Evolutionary conservation across 2,888 invertebrate genomes (phyloP).

Genomic region (Platycheirus rosarum): DNA sequence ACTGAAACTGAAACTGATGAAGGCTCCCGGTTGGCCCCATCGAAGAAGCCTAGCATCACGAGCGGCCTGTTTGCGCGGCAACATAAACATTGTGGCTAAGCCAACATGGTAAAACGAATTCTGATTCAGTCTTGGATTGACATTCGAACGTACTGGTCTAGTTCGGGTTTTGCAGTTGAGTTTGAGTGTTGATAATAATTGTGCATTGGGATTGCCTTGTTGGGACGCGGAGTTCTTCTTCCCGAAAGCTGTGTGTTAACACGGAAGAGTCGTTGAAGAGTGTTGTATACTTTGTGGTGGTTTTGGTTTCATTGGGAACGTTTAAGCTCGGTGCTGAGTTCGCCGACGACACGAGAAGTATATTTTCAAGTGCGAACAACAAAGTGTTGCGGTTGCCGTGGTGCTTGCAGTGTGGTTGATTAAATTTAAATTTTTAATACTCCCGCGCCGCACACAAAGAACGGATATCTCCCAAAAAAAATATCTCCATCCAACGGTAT

Average conservation of each 20-base stretch:
- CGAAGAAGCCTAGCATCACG: constrained; percentile 1
- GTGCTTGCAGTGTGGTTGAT: constrained; percentile 42
- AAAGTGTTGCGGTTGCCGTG: constrained; percentile 43
- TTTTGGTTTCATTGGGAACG: constrained; percentile 12
- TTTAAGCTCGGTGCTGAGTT: constrained; percentile 23
- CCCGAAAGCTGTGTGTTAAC: constrained; percentile 21
- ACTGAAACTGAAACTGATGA: not conserved
- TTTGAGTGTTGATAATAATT: constrained; percentile 34
- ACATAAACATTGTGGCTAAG: constrained; percentile 68
- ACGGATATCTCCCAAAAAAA: constrained; percentile 19
- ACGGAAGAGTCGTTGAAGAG: constrained; percentile 7
- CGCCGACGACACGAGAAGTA: not conserved
- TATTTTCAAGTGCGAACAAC: constrained; percentile 42
- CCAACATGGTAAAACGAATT: constrained; percentile 48
- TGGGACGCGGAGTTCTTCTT: constrained; percentile 39
- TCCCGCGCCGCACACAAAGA: not conserved
- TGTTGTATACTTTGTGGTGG: constrained; percentile 43
- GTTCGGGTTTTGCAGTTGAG: constrained; percentile 50
- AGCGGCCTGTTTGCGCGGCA: constrained; percentile 28
- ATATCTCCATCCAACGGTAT: not conserved
- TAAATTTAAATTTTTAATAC: constrained; percentile 41
- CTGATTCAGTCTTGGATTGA: constrained; percentile 65
- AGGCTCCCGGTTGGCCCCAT: not conserved
- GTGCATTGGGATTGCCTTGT: constrained; percentile 10
- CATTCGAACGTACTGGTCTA: constrained; percentile 67